These are phyloP conservation scores for Metellina segmentata DNA, from an alignment of 2,888 invertebrate genomes.

Conservation along the genomic window DNA sequence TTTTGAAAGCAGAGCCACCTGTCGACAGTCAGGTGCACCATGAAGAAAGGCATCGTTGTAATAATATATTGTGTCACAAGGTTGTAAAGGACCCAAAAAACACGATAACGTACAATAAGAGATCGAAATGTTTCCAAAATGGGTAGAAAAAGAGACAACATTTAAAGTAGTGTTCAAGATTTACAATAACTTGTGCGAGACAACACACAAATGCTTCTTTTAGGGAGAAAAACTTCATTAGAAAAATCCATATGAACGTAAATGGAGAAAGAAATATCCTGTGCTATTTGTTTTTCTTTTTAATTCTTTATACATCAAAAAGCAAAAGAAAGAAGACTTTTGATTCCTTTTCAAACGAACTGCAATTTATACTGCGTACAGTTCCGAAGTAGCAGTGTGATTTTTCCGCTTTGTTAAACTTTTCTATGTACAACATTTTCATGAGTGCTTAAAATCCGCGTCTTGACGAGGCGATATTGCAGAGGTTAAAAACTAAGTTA, in stretches of 20 bases:
- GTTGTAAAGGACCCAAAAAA: slow-evolving; percentile 77
- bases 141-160: slow-evolving; percentile 76
- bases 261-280: slow-evolving; percentile 39
- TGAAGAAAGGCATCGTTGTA: slow-evolving; percentile 76
- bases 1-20: slow-evolving; percentile 67
- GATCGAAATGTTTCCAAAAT: slow-evolving; percentile 76
- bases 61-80: slow-evolving; percentile 76
- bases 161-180: slow-evolving; percentile 76
- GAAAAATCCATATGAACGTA: slow-evolving; percentile 57
- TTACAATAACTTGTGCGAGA: slow-evolving; percentile 76
- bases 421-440: slow-evolving; percentile 63
- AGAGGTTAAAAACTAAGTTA: slow-evolving; percentile 47
- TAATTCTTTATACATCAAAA: slow-evolving; percentile 61
- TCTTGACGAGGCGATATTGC: slow-evolving; percentile 24
- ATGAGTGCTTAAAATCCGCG: slow-evolving; percentile 20
- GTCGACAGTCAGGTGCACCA: slow-evolving; percentile 69
- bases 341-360: slow-evolving; percentile 67
- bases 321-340: slow-evolving; percentile 57
- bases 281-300: slow-evolving; percentile 31
- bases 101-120: slow-evolving; percentile 76
- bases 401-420: slow-evolving; percentile 39
- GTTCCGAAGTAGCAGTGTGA: slow-evolving; percentile 53
- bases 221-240: slow-evolving; percentile 57
- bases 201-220: slow-evolving; percentile 73
- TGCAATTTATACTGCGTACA: slow-evolving; percentile 74